These are phyloP conservation scores for Nephrotoma flavescens DNA, from an alignment of 2,888 invertebrate species.

Conservation along the genomic window DNA sequence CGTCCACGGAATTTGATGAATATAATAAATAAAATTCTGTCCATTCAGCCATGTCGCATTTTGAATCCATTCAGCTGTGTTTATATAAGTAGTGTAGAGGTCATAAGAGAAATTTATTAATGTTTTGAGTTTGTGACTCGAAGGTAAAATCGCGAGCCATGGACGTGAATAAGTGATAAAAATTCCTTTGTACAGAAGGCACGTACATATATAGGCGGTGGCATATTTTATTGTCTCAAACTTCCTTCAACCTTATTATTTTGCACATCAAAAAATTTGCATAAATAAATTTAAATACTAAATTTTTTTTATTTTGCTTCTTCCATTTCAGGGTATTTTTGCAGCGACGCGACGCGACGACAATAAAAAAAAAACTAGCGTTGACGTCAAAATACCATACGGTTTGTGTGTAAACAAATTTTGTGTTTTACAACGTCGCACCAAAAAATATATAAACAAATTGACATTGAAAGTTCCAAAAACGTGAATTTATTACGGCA, in stretches of 20 bases:
- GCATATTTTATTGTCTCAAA: neutral
- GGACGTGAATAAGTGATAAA: neutral
- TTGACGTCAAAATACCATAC: neutral
- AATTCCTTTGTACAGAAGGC: no score
- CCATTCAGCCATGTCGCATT: neutral
- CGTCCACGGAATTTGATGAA: neutral
- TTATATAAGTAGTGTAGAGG: neutral
- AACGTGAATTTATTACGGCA: neutral
- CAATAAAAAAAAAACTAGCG: neutral
- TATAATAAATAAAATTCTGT: neutral
- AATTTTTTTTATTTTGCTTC: neutral
- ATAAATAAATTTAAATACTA: neutral
- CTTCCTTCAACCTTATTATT: neutral
- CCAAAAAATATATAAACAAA: neutral
- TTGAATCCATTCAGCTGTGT: neutral
- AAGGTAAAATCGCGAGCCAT: neutral
- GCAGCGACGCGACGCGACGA: neutral
- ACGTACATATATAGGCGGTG: neutral
- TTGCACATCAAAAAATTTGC: neutral
- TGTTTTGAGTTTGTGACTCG: neutral
- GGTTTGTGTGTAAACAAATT: neutral
- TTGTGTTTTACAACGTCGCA: neutral
- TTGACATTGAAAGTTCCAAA: neutral
- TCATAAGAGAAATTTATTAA: neutral
- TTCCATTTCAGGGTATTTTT: neutral